Evolutionary conservation across 2,888 invertebrate genomes (phyloP), one percentile per base, ranked within the genome.

Genomic region (Epinotia nisella): DNA sequence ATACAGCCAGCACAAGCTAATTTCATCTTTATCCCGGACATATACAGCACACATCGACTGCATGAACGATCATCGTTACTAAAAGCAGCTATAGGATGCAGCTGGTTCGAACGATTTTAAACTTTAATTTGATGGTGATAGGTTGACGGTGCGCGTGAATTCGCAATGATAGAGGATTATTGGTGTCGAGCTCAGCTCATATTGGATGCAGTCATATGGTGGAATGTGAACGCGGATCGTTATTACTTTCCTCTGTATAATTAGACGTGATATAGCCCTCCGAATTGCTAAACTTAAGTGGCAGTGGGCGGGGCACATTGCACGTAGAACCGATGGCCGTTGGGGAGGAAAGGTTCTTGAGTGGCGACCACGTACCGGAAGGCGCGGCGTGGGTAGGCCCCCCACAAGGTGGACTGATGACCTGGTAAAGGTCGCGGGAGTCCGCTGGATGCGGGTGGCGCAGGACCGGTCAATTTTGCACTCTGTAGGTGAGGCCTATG

Each of bases 141-240:
- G 4, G 29, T 29, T n/a, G 1, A 7, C 15, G 29, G 10, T 29
- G 58, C 9, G 15, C 15, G 24, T 58, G 56, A 29, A 21, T 56
- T 21, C 15, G 56, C 13, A 21, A 29, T 58, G 29, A n/a, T 7
- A 29, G 58, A 9, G 29, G 58, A 58, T 58, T 58, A 58, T 58
- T 58, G 29, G 58, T 49, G 49, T 49, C 13, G 49, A 49, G n/a
- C 49, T 11, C 19, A 9, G 55, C 29, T 29, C 21, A 29, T 29
- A 58, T 29, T 58, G 58, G 21, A 58, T 58, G 29, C 29, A 58
- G 58, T 58, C 58, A 29, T 58, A 29, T 58, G 58, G 24, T 13
- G 0, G 58, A 58, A 58, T 29, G 29, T 19, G 53, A 17, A 9
- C 15, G n/a, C 24, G 24, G 24, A 45, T 15, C n/a, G 58, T 29